Base-by-base conservation (phyloP, 2,888 invertebrate species). In the Gastracanthus pulcherrimus region DNA sequence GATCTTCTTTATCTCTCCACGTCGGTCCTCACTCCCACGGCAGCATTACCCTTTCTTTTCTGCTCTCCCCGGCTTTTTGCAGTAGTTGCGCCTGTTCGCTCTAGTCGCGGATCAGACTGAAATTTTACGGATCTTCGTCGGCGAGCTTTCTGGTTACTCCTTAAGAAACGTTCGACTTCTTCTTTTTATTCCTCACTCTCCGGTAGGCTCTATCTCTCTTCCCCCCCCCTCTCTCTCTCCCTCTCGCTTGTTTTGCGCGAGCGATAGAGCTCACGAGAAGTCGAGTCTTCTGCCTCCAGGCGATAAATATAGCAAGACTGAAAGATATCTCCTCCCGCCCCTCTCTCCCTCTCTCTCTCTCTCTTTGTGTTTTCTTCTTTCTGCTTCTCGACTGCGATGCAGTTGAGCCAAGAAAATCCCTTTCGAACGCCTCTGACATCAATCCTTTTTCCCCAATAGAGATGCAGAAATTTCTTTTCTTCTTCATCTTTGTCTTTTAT, bases 41-140 rank as follows among this genome's bases (percentile, higher is more conserved):
- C n/a, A n/a, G n/a, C 41, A 66, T 38, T 66, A 19, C 29, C 9
- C 51, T n/a, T 7, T 23, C 1, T 26, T 3, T 29, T 26, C 13
- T 66, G 13, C n/a, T 36, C 45, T 23, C 23, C 7, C 7, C 19
- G 19, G 3, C 29, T 38, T 38, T 23, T n/a, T n/a, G n/a, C n/a
- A n/a, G n/a, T n/a, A n/a, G n/a, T n/a, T n/a, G n/a, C n/a, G n/a
- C n/a, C 36, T 66, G 41, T 67, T 67, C 26, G 41, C 13, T 0
- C 41, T n/a, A n/a, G 7, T 19, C 41, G 13, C 4, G 67, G 67
- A 67, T 67, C 41, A 67, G 45, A 41, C 45, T 67, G 29, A 45
- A 45, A 67, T 67, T 67, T 67, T n/a, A 67, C 67, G 67, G 45
- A 41, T 66, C 66, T 66, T 26, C 26, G 41, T 41, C 23, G 26